Conservation (phyloP, 2,113 vertebrate species). For the Strigops habroptila region DNA sequence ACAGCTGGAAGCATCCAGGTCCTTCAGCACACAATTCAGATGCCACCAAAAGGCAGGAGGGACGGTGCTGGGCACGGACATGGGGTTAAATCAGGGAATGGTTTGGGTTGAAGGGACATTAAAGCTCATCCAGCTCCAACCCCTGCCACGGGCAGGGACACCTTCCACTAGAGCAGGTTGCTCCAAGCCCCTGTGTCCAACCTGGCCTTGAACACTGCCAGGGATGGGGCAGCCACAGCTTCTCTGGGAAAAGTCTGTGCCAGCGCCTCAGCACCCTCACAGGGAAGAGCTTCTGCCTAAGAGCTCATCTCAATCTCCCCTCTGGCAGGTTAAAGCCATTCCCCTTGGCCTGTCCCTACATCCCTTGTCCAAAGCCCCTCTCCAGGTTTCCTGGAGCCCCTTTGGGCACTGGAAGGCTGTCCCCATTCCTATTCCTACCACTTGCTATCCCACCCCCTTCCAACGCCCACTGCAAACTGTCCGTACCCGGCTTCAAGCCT, state of each 20-base stretch:
- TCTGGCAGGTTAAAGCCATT: too few relatives aligned
- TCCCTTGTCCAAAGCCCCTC: background rate
- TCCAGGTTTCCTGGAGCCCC: background rate
- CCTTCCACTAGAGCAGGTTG: too few relatives aligned
- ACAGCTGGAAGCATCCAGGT: background rate
- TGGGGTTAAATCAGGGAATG: fast-evolving
- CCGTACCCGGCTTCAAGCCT: background rate
- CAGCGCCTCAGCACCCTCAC: too few relatives aligned
- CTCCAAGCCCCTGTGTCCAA: too few relatives aligned
- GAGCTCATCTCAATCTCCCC: too few relatives aligned
- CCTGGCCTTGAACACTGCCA: too few relatives aligned
- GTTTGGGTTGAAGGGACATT: background rate
- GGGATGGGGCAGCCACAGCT: too few relatives aligned
- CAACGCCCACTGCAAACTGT: fast-evolving
- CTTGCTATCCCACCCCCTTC: background rate
- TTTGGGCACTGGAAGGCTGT: background rate
- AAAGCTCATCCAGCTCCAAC: too few relatives aligned
- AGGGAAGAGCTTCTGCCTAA: too few relatives aligned
- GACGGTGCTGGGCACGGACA: background rate
- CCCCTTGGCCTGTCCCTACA: too few relatives aligned
- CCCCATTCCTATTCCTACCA: background rate
- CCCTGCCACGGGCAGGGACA: too few relatives aligned
- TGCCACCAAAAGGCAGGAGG: fast-evolving
- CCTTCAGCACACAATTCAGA: background rate
- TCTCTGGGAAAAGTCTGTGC: too few relatives aligned